Conservation (phyloP, 2,797 vertebrate genomes). For the Tadarida brasiliensis region DNA sequence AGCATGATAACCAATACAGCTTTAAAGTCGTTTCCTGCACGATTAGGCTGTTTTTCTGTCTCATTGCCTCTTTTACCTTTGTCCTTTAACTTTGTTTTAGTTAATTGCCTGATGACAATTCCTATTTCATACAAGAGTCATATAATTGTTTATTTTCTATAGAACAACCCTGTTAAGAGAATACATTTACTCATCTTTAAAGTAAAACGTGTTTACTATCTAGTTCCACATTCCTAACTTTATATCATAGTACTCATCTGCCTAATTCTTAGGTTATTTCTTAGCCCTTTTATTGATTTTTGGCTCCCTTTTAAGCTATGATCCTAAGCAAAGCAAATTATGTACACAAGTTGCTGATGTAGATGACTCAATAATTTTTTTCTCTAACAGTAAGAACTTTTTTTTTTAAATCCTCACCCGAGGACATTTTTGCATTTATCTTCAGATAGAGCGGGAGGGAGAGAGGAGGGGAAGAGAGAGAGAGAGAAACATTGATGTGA, state of each 20-base stretch:
- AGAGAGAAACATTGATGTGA: too few species aligned
- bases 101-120: neutral
- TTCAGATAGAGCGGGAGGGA: too few species aligned
- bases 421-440: too few species aligned
- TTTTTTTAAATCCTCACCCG: too few species aligned
- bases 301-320: slow-evolving; percentile 46
- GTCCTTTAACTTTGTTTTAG: neutral
- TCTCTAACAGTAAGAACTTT: neutral
- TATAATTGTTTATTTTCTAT: slow-evolving; percentile 3
- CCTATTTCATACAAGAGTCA: neutral
- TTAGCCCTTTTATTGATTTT: slow-evolving; percentile 15
- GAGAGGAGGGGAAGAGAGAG: too few species aligned
- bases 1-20: neutral
- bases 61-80: neutral
- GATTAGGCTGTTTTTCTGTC: neutral
- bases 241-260: neutral
- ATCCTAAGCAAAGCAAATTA: slow-evolving; percentile 48
- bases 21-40: neutral
- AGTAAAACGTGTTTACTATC: neutral
- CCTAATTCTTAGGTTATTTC: slow-evolving; percentile 38
- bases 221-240: neutral
- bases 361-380: neutral
- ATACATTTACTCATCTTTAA: slow-evolving; percentile 39
- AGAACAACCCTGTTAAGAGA: neutral
- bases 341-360: neutral